Percentiles rank a stretch among this genome's conserved stretches.
Evolutionary conservation across 2,797 vertebrate species (phyloP).

Genomic region (Pachyuromys duprasi): DNA sequence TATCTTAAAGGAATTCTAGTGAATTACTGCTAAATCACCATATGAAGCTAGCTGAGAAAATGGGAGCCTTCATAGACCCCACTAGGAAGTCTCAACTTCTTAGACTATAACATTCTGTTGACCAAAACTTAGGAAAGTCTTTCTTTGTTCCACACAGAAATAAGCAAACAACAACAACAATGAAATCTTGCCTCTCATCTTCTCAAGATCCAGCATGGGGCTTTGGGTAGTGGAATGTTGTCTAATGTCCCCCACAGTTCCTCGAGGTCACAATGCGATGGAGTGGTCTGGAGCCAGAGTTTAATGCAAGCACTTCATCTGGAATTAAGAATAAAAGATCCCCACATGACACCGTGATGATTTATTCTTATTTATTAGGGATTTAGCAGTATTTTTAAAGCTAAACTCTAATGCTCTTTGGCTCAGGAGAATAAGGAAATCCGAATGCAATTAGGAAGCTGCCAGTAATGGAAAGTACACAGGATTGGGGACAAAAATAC

Average conservation of each 20-base stretch:
- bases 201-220: background rate
- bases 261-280: background rate
- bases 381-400: conserved; percentile 44
- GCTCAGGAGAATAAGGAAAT: conserved; percentile 52
- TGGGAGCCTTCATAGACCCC: background rate
- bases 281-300: background rate
- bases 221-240: no score
- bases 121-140: conserved; percentile 28
- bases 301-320: background rate
- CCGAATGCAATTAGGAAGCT: conserved; percentile 57
- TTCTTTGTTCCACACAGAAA: background rate
- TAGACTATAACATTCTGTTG: background rate
- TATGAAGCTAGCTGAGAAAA: background rate
- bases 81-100: background rate
- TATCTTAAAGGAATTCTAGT: conserved; percentile 48
- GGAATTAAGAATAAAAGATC: background rate
- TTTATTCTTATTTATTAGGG: conserved; percentile 29
- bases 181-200: background rate
- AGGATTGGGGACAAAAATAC: background rate
- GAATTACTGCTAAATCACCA: background rate
- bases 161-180: background rate
- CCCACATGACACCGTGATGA: background rate
- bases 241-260: background rate
- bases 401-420: conserved; percentile 32
- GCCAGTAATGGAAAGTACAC: conserved; percentile 44